Conservation (phyloP, 2,888 invertebrate genomes). For the Lottia scabra region DNA sequence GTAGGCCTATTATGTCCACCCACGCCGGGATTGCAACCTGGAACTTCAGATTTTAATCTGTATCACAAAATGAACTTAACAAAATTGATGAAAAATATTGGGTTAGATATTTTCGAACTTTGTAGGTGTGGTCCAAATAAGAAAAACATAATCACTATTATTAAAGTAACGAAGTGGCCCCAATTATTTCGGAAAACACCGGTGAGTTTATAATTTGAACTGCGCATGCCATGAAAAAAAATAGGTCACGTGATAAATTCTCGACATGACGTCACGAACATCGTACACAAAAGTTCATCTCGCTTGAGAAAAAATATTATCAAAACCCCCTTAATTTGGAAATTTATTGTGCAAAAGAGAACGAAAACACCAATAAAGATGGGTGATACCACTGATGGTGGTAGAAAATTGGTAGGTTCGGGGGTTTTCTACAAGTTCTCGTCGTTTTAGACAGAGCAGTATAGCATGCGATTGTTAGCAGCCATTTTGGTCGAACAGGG, state of each 20-base stretch:
- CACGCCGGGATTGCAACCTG: no score
- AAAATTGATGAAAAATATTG: no score
- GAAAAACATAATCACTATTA: no score
- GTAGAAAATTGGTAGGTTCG: constrained; percentile 59
- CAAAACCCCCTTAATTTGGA: constrained; percentile 26
- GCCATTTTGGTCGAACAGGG: constrained; percentile 36
- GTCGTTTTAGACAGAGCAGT: constrained; percentile 17
- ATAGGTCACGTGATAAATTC: constrained; percentile 30
- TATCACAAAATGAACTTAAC: no score
- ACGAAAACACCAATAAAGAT: constrained; percentile 30
- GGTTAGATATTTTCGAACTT: no score
- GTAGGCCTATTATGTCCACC: no score
- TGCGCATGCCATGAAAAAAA: no score
- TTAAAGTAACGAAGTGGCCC: no score
- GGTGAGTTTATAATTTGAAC: no score
- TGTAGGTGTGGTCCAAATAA: no score
- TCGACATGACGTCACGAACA: constrained; percentile 37
- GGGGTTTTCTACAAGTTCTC: constrained; percentile 31
- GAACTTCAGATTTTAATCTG: no score
- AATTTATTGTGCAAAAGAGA: constrained; percentile 24
- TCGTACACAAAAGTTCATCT: constrained; percentile 39
- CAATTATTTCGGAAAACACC: no score
- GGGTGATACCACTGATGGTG: constrained; percentile 46
- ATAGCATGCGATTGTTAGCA: constrained; percentile 33
- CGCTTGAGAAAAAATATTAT: constrained; percentile 32